Percentiles rank a stretch among this genome's conserved stretches.
Conservation (phyloP, 2,888 invertebrate species). For the Mycalesis mineus region DNA sequence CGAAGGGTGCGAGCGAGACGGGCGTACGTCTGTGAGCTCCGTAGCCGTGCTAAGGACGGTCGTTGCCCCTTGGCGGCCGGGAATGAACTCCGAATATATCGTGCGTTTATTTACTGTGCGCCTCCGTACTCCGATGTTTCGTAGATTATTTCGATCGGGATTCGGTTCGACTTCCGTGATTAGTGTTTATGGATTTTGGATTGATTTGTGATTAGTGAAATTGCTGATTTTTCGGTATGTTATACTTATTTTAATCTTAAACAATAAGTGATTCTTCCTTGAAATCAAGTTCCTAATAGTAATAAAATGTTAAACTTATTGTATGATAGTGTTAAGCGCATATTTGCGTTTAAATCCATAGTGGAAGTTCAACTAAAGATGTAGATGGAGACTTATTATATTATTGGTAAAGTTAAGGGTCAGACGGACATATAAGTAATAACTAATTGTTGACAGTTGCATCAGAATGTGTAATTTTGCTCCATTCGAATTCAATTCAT, state of each 20-base stretch:
- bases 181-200: slow-evolving; percentile 23
- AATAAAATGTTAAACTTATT: too few relatives aligned
- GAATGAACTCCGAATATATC: slow-evolving; percentile 75
- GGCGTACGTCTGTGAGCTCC: slow-evolving; percentile 52
- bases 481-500: too few relatives aligned
- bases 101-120: slow-evolving; percentile 51
- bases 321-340: too few relatives aligned
- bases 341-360: too few relatives aligned
- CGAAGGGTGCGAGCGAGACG: slow-evolving; percentile 49
- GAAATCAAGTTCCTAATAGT: too few relatives aligned
- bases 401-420: too few relatives aligned
- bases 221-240: slow-evolving; percentile 19
- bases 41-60: slow-evolving; percentile 75
- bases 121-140: slow-evolving; percentile 33
- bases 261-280: too few relatives aligned
- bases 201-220: slow-evolving; percentile 16
- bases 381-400: too few relatives aligned
- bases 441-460: too few relatives aligned
- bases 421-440: too few relatives aligned
- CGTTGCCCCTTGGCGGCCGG: slow-evolving; percentile 73
- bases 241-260: background rate
- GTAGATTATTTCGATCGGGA: slow-evolving; percentile 37
- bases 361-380: too few relatives aligned
- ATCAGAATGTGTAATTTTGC: too few relatives aligned
- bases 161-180: slow-evolving; percentile 37